Percentiles rank a stretch among this genome's conserved stretches.
Conservation (phyloP, 2,888 invertebrate species). For the Agrenia bidenticulata region DNA sequence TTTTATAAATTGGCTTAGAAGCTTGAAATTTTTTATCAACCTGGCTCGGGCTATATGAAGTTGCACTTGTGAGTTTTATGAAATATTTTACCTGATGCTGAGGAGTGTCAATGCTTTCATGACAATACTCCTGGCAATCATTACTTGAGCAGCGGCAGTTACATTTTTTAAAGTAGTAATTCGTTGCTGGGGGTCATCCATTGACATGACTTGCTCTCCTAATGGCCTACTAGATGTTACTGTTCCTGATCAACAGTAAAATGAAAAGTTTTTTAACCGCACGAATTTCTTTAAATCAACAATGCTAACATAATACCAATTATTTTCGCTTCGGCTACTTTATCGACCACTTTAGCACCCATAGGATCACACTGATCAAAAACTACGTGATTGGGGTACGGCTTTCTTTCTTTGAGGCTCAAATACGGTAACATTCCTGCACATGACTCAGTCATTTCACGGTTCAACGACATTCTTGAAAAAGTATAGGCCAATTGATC, state of each 20-base stretch:
- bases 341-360: constrained; percentile 59
- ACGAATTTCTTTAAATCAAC: too few relatives aligned
- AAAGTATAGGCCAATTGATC: not conserved
- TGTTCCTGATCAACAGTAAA: not conserved
- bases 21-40: too few relatives aligned
- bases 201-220: constrained; percentile 61
- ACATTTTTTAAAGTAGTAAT: constrained; percentile 61
- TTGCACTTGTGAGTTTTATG: too few relatives aligned
- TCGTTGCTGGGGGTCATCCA: constrained; percentile 60
- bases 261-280: not conserved
- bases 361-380: constrained; percentile 62
- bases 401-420: constrained; percentile 57
- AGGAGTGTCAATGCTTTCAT: constrained; percentile 61
- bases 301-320: not conserved
- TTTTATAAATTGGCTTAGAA: too few relatives aligned
- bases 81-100: constrained; percentile 56
- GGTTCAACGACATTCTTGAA: not conserved
- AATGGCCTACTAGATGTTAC: constrained; percentile 54
- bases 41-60: too few relatives aligned
- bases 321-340: constrained; percentile 49
- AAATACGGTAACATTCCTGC: constrained; percentile 54
- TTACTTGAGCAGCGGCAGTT: constrained; percentile 60
- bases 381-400: constrained; percentile 58
- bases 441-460: constrained; percentile 12
- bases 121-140: constrained; percentile 62